Percentiles rank a stretch among this genome's conserved stretches.
These are phyloP conservation scores for Bemisia tabaci DNA, from an alignment of 1,140 invertebrate genomes.

Conservation along the genomic window DNA sequence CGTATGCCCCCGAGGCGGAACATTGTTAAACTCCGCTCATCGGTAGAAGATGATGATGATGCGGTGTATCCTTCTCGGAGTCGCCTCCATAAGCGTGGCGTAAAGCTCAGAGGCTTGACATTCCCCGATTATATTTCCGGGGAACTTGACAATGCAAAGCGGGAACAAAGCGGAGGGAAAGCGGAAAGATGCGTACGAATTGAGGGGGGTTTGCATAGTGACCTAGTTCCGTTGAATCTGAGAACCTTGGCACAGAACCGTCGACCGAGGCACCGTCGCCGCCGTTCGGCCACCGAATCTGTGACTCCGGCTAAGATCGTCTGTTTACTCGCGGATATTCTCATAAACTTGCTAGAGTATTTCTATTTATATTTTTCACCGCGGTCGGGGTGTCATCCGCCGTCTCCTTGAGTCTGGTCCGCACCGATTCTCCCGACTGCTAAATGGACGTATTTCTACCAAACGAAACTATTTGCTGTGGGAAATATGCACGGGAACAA, in stretches of 20 bases:
- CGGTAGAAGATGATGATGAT: too few relatives aligned
- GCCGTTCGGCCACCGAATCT: neutral
- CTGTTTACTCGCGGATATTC: neutral
- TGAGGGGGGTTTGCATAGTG: neutral
- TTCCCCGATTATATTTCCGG: too few relatives aligned
- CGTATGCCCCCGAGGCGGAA: too few relatives aligned
- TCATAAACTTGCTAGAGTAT: neutral
- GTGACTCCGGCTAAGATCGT: neutral
- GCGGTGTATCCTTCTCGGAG: too few relatives aligned
- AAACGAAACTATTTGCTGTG: too few relatives aligned
- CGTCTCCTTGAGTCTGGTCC: neutral
- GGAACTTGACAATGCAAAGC: too few relatives aligned
- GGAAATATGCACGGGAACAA: too few relatives aligned
- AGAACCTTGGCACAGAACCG: neutral
- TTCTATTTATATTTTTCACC: slow-evolving; percentile 1
- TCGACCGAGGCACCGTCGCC: neutral
- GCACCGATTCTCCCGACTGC: neutral
- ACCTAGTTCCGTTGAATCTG: neutral
- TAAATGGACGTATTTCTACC: too few relatives aligned
- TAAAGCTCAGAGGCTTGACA: too few relatives aligned
- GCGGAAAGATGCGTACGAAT: neutral
- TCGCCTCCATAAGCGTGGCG: too few relatives aligned
- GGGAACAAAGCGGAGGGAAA: too few relatives aligned
- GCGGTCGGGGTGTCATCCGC: neutral
- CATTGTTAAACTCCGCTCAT: too few relatives aligned